These are phyloP conservation scores for Aegotheles bennettii DNA, from an alignment of 2,113 vertebrate species.

Conservation along the genomic window DNA sequence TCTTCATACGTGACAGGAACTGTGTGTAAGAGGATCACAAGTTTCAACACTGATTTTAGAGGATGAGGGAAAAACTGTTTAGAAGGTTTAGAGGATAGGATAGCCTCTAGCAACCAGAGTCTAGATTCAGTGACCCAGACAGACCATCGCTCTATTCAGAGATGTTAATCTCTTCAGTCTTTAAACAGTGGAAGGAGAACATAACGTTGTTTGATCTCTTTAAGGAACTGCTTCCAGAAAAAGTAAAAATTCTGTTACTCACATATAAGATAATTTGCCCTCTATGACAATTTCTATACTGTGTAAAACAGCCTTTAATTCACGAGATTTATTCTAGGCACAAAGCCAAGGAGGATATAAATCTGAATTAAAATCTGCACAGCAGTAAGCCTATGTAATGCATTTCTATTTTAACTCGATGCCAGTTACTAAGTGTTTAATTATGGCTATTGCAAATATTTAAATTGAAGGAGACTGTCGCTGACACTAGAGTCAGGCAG, in stretches of 20 bases:
- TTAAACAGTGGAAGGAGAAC: neutral
- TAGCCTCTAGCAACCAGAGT: neutral
- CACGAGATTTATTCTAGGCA: constrained; percentile 16
- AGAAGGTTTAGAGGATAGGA: neutral
- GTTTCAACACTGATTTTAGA: neutral
- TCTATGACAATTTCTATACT: neutral
- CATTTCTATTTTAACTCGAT: constrained; percentile 21
- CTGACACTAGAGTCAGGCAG: neutral
- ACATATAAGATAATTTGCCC: neutral
- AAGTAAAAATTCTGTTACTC: neutral
- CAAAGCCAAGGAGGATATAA: constrained; percentile 16
- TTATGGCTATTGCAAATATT: constrained; percentile 47
- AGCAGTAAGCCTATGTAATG: neutral
- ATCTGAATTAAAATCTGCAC: constrained; percentile 33
- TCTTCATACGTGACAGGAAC: neutral
- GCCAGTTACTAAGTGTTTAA: constrained; percentile 42
- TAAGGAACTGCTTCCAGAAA: neutral
- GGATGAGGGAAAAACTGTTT: neutral
- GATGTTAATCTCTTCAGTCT: neutral
- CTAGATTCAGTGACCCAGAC: neutral
- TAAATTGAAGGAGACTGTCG: neutral
- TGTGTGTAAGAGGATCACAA: neutral
- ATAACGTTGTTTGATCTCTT: neutral
- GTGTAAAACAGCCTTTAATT: neutral
- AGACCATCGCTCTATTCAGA: neutral